Evolutionary conservation across 92 coral and sea anemone genomes (phyloP).

Genomic region (Paragorgia papillata): DNA sequence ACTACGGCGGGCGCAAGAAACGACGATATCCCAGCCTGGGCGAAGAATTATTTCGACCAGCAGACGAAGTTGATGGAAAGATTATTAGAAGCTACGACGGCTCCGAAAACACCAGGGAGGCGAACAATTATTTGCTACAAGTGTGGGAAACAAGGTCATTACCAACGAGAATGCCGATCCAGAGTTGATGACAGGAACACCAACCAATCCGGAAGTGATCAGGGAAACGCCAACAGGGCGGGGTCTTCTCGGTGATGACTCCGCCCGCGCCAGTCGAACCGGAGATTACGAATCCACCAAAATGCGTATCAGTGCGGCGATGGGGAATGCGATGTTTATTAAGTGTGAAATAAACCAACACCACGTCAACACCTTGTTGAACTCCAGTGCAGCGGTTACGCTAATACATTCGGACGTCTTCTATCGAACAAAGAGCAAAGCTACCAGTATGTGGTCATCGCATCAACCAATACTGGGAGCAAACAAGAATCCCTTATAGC

Average conservation of each 20-base stretch:
- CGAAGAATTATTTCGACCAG: no score
- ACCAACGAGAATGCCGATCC: not conserved
- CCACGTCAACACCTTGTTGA: not conserved
- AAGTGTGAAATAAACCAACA: conserved; percentile 4
- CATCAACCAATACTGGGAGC: conserved; percentile 15
- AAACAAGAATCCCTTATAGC: conserved; percentile 11
- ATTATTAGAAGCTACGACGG: no score
- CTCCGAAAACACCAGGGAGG: not conserved
- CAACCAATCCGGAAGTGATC: not conserved
- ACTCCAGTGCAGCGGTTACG: conserved; percentile 24
- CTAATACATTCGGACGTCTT: conserved; percentile 6
- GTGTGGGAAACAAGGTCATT: conserved; percentile 10
- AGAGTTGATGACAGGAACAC: not conserved
- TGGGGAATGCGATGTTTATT: conserved; percentile 11
- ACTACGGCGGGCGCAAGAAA: conserved; percentile 17
- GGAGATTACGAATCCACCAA: not conserved
- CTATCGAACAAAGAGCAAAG: not conserved
- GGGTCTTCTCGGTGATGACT: not conserved
- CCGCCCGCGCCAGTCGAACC: conserved; percentile 4
- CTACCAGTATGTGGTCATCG: not conserved
- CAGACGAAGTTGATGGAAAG: no score
- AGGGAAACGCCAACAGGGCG: conserved; percentile 30
- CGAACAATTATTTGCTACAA: not conserved
- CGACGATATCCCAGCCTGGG: no score
- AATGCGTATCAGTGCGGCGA: not conserved